Evolutionary conservation across 2,888 invertebrate genomes (phyloP).

Genomic region (Tenthredo mesomela): DNA sequence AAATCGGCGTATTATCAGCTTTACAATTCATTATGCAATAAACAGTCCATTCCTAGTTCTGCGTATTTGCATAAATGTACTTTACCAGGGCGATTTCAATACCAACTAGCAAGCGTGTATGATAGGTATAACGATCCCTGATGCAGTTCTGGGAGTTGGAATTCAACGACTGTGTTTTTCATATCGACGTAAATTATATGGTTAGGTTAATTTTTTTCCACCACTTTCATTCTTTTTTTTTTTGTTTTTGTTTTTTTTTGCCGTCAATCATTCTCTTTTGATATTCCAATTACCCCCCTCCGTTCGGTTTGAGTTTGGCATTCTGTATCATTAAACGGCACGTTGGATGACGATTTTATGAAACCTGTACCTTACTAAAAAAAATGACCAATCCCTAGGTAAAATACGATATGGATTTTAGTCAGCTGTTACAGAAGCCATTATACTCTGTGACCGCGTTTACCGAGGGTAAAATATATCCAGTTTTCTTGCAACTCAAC

Average conservation of each 20-base stretch:
- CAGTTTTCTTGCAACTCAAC: not conserved
- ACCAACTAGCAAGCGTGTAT: constrained; percentile 24
- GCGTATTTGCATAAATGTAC: constrained; percentile 47
- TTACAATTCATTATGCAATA: constrained; percentile 47
- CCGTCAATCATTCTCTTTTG: constrained; percentile 14
- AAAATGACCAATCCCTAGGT: not conserved
- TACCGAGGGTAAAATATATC: not conserved
- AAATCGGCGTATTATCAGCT: constrained; percentile 41
- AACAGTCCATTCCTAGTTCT: constrained; percentile 33
- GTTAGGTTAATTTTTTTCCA: constrained; percentile 2
- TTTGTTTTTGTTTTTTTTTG: not conserved
- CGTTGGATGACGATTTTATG: not conserved
- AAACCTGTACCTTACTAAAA: not conserved
- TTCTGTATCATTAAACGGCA: constrained; percentile 26
- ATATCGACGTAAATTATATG: constrained; percentile 32
- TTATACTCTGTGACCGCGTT: constrained; percentile 4
- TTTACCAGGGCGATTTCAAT: constrained; percentile 36
- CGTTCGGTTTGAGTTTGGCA: not conserved
- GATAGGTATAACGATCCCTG: constrained; percentile 15
- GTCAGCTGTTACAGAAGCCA: not conserved
- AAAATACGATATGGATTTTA: not conserved
- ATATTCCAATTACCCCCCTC: constrained; percentile 15
- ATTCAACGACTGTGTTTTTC: constrained; percentile 45
- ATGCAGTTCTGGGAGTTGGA: constrained; percentile 10
- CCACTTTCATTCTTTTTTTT: not conserved